Percentiles rank a stretch among this genome's conserved stretches.
These are phyloP conservation scores for Vulpes lagopus DNA, from an alignment of 2,113 vertebrate genomes.

Conservation along the genomic window DNA sequence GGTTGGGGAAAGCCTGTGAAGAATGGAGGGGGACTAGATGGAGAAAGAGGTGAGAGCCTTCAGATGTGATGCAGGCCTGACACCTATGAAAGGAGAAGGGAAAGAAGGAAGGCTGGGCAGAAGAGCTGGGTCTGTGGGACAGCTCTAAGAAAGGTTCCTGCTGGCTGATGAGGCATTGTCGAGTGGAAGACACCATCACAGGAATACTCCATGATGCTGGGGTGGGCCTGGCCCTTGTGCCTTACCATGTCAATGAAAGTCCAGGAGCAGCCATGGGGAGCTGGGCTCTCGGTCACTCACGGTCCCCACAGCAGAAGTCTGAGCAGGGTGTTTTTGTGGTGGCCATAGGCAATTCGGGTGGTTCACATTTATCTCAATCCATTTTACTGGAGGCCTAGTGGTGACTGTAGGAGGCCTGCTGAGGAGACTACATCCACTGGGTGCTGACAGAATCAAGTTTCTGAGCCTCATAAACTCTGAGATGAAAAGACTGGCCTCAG, in stretches of 20 bases:
- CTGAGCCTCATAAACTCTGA: not conserved
- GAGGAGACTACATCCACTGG: not conserved
- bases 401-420: not conserved
- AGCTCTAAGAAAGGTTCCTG: not conserved
- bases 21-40: not conserved
- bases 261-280: not conserved
- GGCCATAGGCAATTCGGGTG: not conserved
- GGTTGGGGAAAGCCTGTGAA: not conserved
- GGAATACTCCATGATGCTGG: not conserved
- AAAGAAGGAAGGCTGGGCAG: not conserved
- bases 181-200: not conserved
- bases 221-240: not conserved
- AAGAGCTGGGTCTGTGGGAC: not conserved
- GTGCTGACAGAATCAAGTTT: not conserved
- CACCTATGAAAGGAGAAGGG: not conserved
- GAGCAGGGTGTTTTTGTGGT: not conserved
- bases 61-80: not conserved
- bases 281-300: not conserved
- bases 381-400: not conserved
- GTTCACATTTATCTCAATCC: not conserved
- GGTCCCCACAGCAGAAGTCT: not conserved
- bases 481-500: not conserved
- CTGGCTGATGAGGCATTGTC: not conserved
- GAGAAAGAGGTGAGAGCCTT: not conserved
- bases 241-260: not conserved